Percentiles rank a stretch among this genome's conserved stretches.
These are phyloP conservation scores for Entomobrya multifasciata DNA, from an alignment of 2,888 invertebrate genomes.

Conservation along the genomic window DNA sequence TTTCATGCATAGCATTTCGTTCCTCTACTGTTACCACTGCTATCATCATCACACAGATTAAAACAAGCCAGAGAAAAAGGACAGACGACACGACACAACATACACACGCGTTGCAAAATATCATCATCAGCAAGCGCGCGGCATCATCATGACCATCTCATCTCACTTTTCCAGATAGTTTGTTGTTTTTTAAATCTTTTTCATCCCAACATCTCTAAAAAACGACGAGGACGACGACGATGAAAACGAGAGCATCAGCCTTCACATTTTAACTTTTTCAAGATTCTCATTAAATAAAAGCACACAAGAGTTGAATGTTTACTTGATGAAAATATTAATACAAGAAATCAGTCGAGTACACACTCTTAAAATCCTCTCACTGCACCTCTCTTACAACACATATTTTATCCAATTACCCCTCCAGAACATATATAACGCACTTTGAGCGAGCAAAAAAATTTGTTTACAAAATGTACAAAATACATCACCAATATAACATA, in stretches of 20 bases:
- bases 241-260: constrained; percentile 18
- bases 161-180: background rate
- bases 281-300: constrained; percentile 37
- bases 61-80: background rate
- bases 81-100: background rate
- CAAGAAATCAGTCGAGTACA: constrained; percentile 11
- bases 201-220: background rate
- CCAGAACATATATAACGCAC: background rate
- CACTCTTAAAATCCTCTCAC: background rate
- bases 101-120: background rate
- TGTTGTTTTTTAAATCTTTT: background rate
- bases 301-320: constrained; percentile 5
- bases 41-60: background rate
- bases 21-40: background rate
- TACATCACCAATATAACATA: background rate
- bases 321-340: constrained; percentile 45
- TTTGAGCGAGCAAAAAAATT: background rate
- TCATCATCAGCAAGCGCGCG: background rate
- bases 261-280: constrained; percentile 27
- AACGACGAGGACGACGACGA: background rate
- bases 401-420: constrained; percentile 40
- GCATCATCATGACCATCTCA: background rate
- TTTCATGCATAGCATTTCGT: background rate
- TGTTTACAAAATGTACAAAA: constrained; percentile 11
- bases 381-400: background rate